Percentiles rank a stretch among this genome's conserved stretches.
Conservation (phyloP, 2,113 vertebrate genomes). For the Coregonus clupeaformis region DNA sequence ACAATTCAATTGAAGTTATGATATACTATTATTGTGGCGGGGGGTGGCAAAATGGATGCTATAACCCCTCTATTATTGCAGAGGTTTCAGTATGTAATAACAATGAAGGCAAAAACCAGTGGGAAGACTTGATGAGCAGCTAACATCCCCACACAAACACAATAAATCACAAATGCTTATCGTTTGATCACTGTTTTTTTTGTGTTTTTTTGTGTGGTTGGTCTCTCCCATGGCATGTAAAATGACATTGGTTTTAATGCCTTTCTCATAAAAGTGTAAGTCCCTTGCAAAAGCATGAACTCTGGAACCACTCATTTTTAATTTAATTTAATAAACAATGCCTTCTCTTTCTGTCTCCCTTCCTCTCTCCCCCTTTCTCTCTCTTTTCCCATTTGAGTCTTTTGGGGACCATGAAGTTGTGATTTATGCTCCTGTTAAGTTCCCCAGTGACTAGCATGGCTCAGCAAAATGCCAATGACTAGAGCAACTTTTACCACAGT, state of each 20-base stretch:
- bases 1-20: background rate
- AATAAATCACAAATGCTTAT: background rate
- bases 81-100: background rate
- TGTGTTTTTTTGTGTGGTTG: background rate
- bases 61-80: background rate
- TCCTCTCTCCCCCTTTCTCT: background rate
- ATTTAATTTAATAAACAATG: conserved; percentile 3
- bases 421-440: background rate
- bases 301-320: background rate
- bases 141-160: background rate
- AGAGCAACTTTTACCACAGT: background rate
- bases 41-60: background rate
- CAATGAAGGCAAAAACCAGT: background rate
- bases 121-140: background rate
- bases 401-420: background rate
- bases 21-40: background rate
- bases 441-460: background rate
- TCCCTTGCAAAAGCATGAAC: conserved; percentile 10
- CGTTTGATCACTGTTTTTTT: background rate
- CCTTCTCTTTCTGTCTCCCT: background rate
- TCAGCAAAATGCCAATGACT: background rate
- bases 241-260: conserved; percentile 10
- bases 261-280: conserved; percentile 6
- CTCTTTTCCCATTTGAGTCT: background rate
- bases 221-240: background rate